Percentiles rank a stretch among this genome's conserved stretches.
These are phyloP conservation scores for Protaetia brevitarsis DNA, from an alignment of 1,140 invertebrate species.

Conservation along the genomic window DNA sequence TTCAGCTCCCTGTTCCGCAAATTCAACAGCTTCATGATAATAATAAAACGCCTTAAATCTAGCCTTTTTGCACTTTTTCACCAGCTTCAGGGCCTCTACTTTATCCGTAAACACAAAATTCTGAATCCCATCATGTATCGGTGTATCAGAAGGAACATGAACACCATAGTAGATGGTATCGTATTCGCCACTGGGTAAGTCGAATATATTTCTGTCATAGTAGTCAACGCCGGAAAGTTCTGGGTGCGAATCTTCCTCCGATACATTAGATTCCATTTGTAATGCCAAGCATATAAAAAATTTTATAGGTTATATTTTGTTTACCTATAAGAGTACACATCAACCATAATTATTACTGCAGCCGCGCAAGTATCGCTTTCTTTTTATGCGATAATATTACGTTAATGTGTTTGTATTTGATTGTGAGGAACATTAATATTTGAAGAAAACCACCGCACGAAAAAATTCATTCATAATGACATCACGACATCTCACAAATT, in stretches of 20 bases:
- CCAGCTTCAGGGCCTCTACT: conserved; percentile 64
- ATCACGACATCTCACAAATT: conserved; percentile 7
- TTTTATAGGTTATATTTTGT: conserved; percentile 16
- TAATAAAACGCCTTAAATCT: conserved; percentile 74
- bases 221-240: neutral
- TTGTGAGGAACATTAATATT: neutral
- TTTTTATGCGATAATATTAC: conserved; percentile 2
- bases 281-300: conserved; percentile 17
- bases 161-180: conserved; percentile 43
- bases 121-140: conserved; percentile 30
- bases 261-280: conserved; percentile 15
- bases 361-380: neutral
- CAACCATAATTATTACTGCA: neutral
- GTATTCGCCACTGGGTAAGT: conserved; percentile 1
- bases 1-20: conserved; percentile 59
- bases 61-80: conserved; percentile 69
- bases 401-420: neutral
- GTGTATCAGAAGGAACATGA: conserved; percentile 40
- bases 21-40: conserved; percentile 67
- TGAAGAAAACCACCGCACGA: neutral
- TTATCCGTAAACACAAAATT: conserved; percentile 66
- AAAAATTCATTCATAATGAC: neutral
- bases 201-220: neutral
- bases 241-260: neutral
- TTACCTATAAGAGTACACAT: conserved; percentile 1